A percentile compares a stretch with the other conserved stretches of the same genome.
phyloP scores from a whole-genome alignment of 92 coral and sea anemone genomes.

The Blastomussa wellsi region DNA sequence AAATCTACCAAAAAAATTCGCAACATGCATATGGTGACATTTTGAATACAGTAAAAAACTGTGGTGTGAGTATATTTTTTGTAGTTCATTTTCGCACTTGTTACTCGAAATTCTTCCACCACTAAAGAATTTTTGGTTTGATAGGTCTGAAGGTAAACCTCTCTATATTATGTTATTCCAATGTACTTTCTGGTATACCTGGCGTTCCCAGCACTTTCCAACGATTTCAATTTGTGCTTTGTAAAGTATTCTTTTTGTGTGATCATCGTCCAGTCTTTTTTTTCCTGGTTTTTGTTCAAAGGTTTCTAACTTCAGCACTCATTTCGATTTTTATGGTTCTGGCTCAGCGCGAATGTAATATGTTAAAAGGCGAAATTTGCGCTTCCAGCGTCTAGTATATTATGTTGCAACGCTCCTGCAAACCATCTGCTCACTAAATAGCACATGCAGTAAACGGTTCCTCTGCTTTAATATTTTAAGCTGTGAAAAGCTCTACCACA shows the following conservation, averaged over 20 bases:
- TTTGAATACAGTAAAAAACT: too few relatives aligned
- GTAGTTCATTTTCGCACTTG: too few relatives aligned
- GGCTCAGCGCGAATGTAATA: background rate
- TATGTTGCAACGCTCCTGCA: background rate
- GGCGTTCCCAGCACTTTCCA: background rate
- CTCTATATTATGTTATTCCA: background rate
- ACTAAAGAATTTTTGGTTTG: background rate
- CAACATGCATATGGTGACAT: too few relatives aligned
- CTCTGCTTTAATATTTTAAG: conserved; percentile 10
- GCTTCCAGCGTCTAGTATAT: background rate
- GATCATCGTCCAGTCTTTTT: background rate
- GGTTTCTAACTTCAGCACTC: background rate
- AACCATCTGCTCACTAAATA: background rate
- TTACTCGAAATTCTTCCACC: too few relatives aligned
- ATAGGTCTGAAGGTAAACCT: background rate
- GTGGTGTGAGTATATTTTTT: too few relatives aligned
- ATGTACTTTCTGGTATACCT: background rate
- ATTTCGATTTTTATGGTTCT: background rate
- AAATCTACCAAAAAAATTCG: too few relatives aligned
- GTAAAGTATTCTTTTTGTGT: background rate
- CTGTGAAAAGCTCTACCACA: conserved; percentile 16
- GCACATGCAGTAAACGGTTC: background rate
- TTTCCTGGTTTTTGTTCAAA: background rate
- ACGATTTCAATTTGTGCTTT: background rate
- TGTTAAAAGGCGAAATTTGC: background rate